A percentile compares a stretch with the other conserved stretches of the same genome.
Conservation (phyloP, 2,113 vertebrate genomes). For the Platysternon megacephalum region DNA sequence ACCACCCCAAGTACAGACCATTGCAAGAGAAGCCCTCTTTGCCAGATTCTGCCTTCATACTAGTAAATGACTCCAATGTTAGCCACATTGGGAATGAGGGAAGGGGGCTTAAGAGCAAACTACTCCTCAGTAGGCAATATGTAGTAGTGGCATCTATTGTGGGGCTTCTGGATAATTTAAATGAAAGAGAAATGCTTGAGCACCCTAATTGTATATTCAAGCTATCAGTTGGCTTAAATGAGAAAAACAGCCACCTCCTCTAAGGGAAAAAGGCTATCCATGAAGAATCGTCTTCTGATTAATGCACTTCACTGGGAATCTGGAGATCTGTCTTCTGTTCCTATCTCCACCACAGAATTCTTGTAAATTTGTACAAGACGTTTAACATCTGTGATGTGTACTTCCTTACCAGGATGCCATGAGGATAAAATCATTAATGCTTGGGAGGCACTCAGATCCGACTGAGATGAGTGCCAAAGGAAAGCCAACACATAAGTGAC, state of each 20-base stretch:
- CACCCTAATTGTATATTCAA: not conserved
- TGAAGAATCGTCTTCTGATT: fast-evolving
- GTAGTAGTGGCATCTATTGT: fast-evolving
- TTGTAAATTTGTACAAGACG: not conserved
- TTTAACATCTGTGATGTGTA: not conserved
- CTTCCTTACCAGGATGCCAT: not conserved
- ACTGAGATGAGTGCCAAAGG: not conserved
- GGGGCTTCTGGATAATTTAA: not conserved
- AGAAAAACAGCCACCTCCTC: not conserved
- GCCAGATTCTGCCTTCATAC: not conserved
- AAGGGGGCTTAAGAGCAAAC: not conserved
- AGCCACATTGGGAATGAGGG: not conserved
- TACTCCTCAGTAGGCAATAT: not conserved
- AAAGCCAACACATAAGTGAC: not conserved
- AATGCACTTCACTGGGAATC: not conserved
- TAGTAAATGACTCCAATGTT: not conserved
- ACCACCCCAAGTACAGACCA: not conserved
- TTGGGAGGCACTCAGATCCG: not conserved
- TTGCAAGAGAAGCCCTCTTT: not conserved
- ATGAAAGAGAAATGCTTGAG: not conserved
- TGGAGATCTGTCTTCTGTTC: not conserved
- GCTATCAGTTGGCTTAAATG: not conserved
- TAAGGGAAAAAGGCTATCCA: fast-evolving
- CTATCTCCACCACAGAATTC: not conserved
- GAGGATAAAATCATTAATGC: not conserved